phyloP scores from a whole-genome alignment of 2,888 invertebrate genomes.

The Epistrophe grossulariae region DNA sequence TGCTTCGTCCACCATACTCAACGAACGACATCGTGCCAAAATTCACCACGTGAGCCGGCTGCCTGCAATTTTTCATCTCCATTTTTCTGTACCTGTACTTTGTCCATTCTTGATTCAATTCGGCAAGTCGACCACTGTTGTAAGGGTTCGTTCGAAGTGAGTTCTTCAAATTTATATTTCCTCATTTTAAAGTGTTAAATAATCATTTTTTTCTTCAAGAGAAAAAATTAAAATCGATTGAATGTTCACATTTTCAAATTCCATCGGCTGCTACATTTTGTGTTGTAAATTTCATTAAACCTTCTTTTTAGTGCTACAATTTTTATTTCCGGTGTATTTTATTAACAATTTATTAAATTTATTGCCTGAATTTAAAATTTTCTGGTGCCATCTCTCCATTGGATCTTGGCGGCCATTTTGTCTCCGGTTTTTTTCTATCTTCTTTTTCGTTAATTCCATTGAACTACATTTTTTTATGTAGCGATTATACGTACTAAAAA shows the following conservation, averaged over 20 bases:
- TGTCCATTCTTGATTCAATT: conserved; percentile 79
- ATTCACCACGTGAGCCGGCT: conserved; percentile 74
- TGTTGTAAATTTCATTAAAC: conserved; percentile 53
- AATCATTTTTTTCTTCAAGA: conserved; percentile 53
- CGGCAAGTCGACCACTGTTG: conserved; percentile 81
- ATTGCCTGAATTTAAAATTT: conserved; percentile 10
- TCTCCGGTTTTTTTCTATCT: conserved; percentile 53
- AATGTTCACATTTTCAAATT: conserved; percentile 39
- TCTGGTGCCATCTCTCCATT: conserved; percentile 33
- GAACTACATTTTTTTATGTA: conserved; percentile 20
- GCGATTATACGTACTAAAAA: neutral
- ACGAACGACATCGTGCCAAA: conserved; percentile 24
- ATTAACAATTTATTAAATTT: conserved; percentile 27
- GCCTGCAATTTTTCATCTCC: conserved; percentile 78
- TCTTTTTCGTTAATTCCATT: conserved; percentile 10
- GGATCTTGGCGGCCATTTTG: conserved; percentile 69
- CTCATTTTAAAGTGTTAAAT: conserved; percentile 66
- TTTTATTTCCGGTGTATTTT: conserved; percentile 60
- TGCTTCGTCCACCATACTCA: conserved; percentile 59
- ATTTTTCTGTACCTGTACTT: conserved; percentile 74
- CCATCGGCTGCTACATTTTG: conserved; percentile 60
- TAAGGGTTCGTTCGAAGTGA: conserved; percentile 84
- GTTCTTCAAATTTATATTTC: conserved; percentile 73
- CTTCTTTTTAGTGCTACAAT: conserved; percentile 47
- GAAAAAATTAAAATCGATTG: conserved; percentile 63